A percentile compares a stretch with the other conserved stretches of the same genome.
Evolutionary conservation across 2,888 invertebrate species (phyloP).

Genomic region (Tetrapedia diversipes): DNA sequence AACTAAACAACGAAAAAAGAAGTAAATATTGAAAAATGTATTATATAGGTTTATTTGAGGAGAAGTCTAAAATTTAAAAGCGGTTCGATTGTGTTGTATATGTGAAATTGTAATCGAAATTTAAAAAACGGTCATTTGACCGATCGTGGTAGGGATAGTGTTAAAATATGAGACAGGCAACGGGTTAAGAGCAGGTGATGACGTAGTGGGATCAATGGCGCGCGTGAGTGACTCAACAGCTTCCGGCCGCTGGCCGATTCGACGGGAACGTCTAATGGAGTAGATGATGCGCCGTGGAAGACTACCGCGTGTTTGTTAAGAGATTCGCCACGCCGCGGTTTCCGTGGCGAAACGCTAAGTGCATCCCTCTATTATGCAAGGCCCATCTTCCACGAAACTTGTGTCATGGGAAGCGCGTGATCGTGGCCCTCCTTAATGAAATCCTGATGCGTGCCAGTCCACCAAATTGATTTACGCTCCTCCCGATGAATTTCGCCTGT

Average conservation of each 20-base stretch:
- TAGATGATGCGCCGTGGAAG: slow-evolving; percentile 64
- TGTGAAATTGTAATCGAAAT: too few species aligned
- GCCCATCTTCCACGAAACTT: slow-evolving; percentile 71
- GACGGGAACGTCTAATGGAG: slow-evolving; percentile 61
- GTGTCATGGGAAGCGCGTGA: slow-evolving; percentile 55
- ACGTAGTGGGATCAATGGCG: slow-evolving; percentile 45
- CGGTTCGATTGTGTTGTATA: too few species aligned
- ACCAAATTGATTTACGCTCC: slow-evolving; percentile 63
- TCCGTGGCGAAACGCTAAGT: slow-evolving; percentile 77
- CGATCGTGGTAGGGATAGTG: neutral
- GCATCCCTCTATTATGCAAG: slow-evolving; percentile 76
- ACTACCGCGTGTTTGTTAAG: slow-evolving; percentile 76
- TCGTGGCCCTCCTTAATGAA: slow-evolving; percentile 63
- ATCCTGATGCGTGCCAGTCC: slow-evolving; percentile 48
- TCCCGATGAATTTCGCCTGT: slow-evolving; percentile 29
- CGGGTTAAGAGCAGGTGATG: slow-evolving; percentile 48
- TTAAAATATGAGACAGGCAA: slow-evolving; percentile 10
- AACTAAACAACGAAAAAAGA: too few species aligned
- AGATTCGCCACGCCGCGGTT: slow-evolving; percentile 76
- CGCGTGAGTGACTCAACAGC: slow-evolving; percentile 68
- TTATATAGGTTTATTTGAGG: too few species aligned
- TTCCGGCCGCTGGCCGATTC: slow-evolving; percentile 65
- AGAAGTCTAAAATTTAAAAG: too few species aligned
- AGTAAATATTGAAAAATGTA: too few species aligned
- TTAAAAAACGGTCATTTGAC: too few species aligned